phyloP scores from a whole-genome alignment of 2,113 vertebrate species.

The Tinamus guttatus region DNA sequence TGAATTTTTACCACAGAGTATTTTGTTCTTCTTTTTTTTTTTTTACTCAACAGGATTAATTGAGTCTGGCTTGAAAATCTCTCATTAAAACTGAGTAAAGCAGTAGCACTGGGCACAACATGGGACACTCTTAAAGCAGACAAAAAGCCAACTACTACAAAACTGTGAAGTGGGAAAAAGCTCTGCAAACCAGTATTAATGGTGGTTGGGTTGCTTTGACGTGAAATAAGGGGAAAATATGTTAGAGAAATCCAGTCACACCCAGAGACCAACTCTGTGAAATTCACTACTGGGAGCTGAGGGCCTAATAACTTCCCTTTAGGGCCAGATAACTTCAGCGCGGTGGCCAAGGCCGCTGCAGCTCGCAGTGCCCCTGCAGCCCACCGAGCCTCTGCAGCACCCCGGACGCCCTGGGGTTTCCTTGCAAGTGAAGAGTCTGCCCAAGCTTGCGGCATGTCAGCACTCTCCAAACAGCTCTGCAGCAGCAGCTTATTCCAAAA shows the following conservation, averaged over 20 bases:
- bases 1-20: neutral
- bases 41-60: neutral
- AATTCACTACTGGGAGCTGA: neutral
- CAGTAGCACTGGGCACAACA: neutral
- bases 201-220: neutral
- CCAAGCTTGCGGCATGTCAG: neutral
- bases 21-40: neutral
- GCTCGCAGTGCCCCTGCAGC: neutral
- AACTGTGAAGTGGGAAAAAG: accelerated
- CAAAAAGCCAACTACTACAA: neutral
- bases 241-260: neutral
- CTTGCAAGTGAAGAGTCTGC: neutral
- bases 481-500: neutral
- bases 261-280: neutral
- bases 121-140: neutral
- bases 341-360: neutral
- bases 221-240: neutral
- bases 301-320: neutral
- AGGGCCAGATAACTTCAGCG: too few relatives aligned
- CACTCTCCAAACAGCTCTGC: neutral
- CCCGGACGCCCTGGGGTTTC: neutral
- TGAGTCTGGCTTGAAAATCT: neutral
- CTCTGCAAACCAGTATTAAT: neutral
- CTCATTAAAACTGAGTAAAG: neutral
- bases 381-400: neutral